Percentiles rank a stretch among this genome's conserved stretches.
These are phyloP conservation scores for Lasiurus borealis DNA, from an alignment of 2,113 vertebrate species.

Conservation along the genomic window DNA sequence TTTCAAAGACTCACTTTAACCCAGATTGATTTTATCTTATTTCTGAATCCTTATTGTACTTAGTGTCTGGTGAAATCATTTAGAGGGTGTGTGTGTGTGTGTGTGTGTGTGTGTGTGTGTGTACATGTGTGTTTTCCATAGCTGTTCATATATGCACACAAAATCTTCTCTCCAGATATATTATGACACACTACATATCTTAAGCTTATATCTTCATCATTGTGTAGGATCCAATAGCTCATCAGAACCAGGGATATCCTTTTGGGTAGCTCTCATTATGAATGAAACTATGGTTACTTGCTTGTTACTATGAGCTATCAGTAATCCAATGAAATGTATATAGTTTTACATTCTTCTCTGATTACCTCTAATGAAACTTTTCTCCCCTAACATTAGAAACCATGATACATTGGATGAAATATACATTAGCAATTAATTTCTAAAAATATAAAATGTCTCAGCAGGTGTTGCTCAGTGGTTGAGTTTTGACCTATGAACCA, in stretches of 20 bases:
- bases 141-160: background rate
- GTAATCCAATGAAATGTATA: background rate
- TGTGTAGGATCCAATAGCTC: background rate
- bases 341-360: background rate
- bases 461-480: too few species aligned
- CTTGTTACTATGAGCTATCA: background rate
- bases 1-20: background rate
- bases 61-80: background rate
- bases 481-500: too few species aligned
- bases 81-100: background rate
- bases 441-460: background rate
- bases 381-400: conserved; percentile 48
- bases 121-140: background rate
- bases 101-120: background rate
- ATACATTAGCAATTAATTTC: conserved; percentile 47
- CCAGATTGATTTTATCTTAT: background rate
- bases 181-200: background rate
- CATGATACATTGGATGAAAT: conserved; percentile 4
- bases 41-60: background rate
- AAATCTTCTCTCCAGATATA: background rate
- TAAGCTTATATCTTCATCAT: background rate
- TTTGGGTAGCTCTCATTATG: background rate
- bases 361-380: conserved; percentile 31
- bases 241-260: background rate
- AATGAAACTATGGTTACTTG: background rate